These are phyloP conservation scores for Plebejus melissa DNA, from an alignment of 2,888 invertebrate genomes.

Conservation along the genomic window DNA sequence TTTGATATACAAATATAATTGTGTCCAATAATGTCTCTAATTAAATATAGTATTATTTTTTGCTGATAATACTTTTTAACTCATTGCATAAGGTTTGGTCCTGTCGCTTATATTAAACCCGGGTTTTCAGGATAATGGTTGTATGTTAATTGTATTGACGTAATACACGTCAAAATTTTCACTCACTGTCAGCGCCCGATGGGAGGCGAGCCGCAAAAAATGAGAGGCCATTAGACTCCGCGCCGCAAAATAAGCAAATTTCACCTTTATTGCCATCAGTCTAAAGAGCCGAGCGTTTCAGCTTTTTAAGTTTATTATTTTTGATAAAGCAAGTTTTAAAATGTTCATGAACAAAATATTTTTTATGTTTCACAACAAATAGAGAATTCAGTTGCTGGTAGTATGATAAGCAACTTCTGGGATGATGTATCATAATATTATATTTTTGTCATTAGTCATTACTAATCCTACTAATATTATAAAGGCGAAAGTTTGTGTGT, in stretches of 20 bases:
- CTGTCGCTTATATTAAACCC: neutral
- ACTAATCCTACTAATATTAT: too few species aligned
- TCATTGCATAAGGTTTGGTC: too few species aligned
- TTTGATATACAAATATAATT: too few species aligned
- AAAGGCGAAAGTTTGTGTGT: too few species aligned
- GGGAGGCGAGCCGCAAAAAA: slow-evolving; percentile 42
- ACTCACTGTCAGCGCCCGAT: slow-evolving; percentile 39
- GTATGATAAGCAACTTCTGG: neutral
- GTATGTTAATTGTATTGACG: slow-evolving; percentile 27
- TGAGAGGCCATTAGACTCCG: slow-evolving; percentile 41
- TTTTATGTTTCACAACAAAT: neutral
- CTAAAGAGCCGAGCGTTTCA: slow-evolving; percentile 41
- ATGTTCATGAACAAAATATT: neutral
- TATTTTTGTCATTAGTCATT: neutral
- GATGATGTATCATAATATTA: neutral
- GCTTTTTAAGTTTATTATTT: slow-evolving; percentile 43
- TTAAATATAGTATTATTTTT: too few species aligned
- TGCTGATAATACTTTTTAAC: too few species aligned
- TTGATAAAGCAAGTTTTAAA: slow-evolving; percentile 23
- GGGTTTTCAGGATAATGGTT: neutral
- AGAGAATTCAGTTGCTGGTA: neutral
- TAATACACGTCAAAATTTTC: slow-evolving; percentile 39
- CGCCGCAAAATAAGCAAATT: slow-evolving; percentile 44
- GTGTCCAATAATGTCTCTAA: too few species aligned
- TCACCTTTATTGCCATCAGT: slow-evolving; percentile 41